A percentile compares a stretch with the other conserved stretches of the same genome.
phyloP scores from a whole-genome alignment of 1,140 invertebrate species.

The Asbolus verrucosus region DNA sequence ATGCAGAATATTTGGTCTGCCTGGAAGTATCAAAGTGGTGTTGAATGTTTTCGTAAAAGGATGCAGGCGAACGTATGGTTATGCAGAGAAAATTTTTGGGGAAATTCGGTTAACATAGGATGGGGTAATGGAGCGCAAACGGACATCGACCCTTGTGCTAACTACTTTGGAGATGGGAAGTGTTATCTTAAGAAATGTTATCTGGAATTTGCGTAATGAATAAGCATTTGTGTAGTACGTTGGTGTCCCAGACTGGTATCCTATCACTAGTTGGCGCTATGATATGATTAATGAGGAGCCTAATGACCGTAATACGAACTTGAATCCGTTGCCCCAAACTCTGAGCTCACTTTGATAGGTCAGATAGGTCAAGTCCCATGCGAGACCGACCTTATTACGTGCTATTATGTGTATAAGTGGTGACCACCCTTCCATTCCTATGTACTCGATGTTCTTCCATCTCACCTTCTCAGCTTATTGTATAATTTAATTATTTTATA shows the following conservation, averaged over 20 bases:
- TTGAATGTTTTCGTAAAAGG: background rate
- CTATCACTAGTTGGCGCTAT: slow-evolving; percentile 42
- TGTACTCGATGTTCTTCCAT: slow-evolving; percentile 8
- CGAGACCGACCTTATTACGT: slow-evolving; percentile 36
- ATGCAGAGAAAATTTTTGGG: slow-evolving; percentile 9
- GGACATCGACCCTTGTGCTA: slow-evolving; percentile 15
- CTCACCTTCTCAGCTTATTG: slow-evolving; percentile 32
- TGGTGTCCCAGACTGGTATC: slow-evolving; percentile 40
- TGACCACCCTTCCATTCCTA: slow-evolving; percentile 19
- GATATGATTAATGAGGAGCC: slow-evolving; percentile 46
- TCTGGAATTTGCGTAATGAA: slow-evolving; percentile 42
- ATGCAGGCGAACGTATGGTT: background rate
- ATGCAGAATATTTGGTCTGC: too few relatives aligned
- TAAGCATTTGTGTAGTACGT: slow-evolving; percentile 42
- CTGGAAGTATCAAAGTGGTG: too few relatives aligned
- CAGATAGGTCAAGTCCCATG: slow-evolving; percentile 41
- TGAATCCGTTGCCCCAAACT: slow-evolving; percentile 39
- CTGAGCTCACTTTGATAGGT: slow-evolving; percentile 45
- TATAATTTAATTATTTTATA: slow-evolving; percentile 19
- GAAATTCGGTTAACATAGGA: slow-evolving; percentile 11
- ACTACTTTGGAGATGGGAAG: slow-evolving; percentile 35
- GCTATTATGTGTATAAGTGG: slow-evolving; percentile 37
- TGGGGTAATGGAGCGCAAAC: slow-evolving; percentile 12
- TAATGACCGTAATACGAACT: slow-evolving; percentile 46
- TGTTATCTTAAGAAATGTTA: slow-evolving; percentile 44